These are phyloP conservation scores for Plutomurus gul DNA, from an alignment of 1,140 invertebrate genomes.

Conservation along the genomic window DNA sequence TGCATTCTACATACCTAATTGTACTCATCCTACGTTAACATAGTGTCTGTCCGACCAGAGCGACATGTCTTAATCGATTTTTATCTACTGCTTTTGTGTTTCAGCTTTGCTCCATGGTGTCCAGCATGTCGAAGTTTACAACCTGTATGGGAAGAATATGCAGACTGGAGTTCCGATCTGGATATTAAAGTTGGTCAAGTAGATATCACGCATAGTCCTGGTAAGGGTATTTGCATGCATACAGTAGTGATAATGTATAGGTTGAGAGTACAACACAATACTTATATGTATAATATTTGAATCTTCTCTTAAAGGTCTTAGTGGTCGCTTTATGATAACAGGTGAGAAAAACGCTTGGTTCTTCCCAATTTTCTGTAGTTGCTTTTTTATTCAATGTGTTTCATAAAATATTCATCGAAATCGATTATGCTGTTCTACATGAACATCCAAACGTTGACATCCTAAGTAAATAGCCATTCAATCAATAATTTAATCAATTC, in stretches of 20 bases:
- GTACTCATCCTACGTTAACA: too few relatives aligned
- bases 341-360: slow-evolving; percentile 55
- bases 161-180: slow-evolving; percentile 75
- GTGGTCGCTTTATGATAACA: slow-evolving; percentile 96
- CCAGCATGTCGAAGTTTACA: slow-evolving; percentile 88
- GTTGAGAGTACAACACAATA: slow-evolving; percentile 52
- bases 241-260: too few relatives aligned
- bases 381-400: background rate
- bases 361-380: background rate
- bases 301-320: too few relatives aligned
- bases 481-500: slow-evolving; percentile 6
- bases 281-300: slow-evolving; percentile 57
- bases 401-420: too few relatives aligned
- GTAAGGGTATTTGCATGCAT: too few relatives aligned
- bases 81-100: slow-evolving; percentile 53
- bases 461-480: background rate
- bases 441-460: too few relatives aligned
- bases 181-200: slow-evolving; percentile 82
- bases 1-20: too few relatives aligned
- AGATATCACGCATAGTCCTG: slow-evolving; percentile 37
- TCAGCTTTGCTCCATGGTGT: slow-evolving; percentile 97
- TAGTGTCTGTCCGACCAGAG: too few relatives aligned
- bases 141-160: slow-evolving; percentile 85
- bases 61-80: background rate
- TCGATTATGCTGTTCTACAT: too few relatives aligned